phyloP scores from a whole-genome alignment of 2,113 vertebrate genomes.

The Otolemur garnettii region DNA sequence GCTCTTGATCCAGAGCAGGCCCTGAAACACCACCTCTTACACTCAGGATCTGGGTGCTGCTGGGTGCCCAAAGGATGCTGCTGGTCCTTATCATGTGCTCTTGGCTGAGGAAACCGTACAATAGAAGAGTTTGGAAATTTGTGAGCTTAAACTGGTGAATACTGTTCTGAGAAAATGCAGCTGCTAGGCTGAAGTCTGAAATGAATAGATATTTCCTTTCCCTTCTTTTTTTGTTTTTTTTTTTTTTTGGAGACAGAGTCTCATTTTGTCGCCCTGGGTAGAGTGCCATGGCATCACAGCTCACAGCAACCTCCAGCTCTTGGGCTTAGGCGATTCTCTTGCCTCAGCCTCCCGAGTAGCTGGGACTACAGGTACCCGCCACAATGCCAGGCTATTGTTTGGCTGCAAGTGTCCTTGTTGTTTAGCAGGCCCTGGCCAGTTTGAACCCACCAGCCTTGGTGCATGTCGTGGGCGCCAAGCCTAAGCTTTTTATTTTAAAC shows the following conservation, averaged over 20 bases:
- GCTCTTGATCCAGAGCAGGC: neutral
- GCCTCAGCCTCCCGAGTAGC: no score
- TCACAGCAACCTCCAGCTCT: no score
- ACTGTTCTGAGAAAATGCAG: neutral
- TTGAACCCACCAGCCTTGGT: no score
- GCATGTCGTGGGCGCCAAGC: no score
- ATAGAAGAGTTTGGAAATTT: neutral
- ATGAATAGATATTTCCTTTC: neutral
- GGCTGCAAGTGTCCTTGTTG: neutral
- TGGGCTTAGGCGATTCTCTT: no score
- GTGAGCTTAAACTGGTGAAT: neutral
- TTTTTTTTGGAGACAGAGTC: neutral
- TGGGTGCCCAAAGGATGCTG: neutral
- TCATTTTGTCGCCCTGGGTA: no score
- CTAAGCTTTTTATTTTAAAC: neutral
- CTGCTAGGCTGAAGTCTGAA: neutral
- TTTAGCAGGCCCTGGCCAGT: no score
- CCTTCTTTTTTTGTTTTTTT: neutral
- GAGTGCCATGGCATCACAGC: no score
- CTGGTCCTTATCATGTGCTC: neutral
- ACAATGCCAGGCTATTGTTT: no score
- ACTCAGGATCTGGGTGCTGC: neutral
- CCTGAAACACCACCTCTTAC: neutral
- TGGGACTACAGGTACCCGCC: no score
- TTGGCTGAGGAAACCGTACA: neutral